These are phyloP conservation scores for Mycteria americana DNA, from an alignment of 2,797 vertebrate genomes.

Conservation along the genomic window DNA sequence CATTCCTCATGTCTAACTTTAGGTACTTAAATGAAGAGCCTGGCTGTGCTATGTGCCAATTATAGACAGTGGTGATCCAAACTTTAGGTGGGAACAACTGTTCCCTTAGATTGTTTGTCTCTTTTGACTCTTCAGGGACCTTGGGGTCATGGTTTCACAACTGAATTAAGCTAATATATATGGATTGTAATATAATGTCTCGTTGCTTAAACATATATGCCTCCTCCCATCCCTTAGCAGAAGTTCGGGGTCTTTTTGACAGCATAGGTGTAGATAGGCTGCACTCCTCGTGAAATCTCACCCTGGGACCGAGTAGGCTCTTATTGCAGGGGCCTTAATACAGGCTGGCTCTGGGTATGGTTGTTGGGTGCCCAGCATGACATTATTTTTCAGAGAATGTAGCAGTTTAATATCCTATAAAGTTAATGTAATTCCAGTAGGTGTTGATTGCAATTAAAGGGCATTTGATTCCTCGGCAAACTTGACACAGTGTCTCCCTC, in stretches of 20 bases:
- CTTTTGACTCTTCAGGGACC: background rate
- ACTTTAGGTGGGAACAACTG: background rate
- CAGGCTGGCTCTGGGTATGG: background rate
- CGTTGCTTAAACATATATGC: background rate
- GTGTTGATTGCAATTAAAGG: background rate
- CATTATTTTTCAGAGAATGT: background rate
- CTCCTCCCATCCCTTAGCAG: background rate
- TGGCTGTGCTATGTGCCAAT: accelerated
- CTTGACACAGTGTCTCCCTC: accelerated
- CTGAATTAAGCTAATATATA: background rate
- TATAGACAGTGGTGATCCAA: background rate
- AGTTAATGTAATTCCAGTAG: background rate
- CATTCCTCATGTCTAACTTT: background rate
- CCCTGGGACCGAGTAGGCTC: background rate
- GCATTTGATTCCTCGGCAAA: background rate
- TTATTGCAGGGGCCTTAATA: background rate
- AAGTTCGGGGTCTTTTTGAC: background rate
- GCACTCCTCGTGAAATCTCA: background rate
- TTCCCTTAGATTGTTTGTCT: background rate
- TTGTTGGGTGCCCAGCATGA: accelerated
- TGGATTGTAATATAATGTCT: background rate
- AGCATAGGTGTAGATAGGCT: background rate
- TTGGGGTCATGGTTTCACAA: background rate
- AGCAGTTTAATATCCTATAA: background rate
- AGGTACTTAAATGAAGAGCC: background rate